Conservation (phyloP, 2,888 invertebrate species). For the Adelognathus sp. region DNA sequence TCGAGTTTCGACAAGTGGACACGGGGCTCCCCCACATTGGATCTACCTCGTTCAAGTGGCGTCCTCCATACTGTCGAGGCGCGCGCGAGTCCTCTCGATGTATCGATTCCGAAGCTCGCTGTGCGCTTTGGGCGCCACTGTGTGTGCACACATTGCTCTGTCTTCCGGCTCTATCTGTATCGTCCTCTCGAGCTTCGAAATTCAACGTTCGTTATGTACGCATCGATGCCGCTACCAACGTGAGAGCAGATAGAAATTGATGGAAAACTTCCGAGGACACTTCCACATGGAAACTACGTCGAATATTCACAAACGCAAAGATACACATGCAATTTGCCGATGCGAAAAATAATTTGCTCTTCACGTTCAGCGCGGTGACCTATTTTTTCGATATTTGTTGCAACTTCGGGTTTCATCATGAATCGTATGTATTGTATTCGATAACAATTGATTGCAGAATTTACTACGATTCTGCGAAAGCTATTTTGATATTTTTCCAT, state of each 20-base stretch:
- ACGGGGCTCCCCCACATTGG: conserved; percentile 48
- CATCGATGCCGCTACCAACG: conserved; percentile 26
- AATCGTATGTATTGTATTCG: too few relatives aligned
- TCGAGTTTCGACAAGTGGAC: conserved; percentile 55
- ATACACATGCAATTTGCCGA: too few relatives aligned
- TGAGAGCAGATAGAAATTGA: conserved; percentile 28
- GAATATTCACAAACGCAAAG: too few relatives aligned
- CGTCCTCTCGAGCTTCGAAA: conserved; percentile 42
- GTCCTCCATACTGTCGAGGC: conserved; percentile 53
- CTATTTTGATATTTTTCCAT: too few relatives aligned
- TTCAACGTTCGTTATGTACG: conserved; percentile 58
- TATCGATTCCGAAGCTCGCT: conserved; percentile 54
- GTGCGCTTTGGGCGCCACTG: background rate
- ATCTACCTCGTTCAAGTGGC: conserved; percentile 58
- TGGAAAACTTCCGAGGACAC: background rate
- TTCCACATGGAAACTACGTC: too few relatives aligned
- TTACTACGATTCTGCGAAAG: too few relatives aligned
- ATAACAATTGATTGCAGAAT: too few relatives aligned
- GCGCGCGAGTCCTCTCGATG: conserved; percentile 61
- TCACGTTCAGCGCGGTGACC: conserved; percentile 39
- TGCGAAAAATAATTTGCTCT: conserved; percentile 35
- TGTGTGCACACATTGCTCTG: background rate
- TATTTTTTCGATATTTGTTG: too few relatives aligned
- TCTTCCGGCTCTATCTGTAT: conserved; percentile 5
- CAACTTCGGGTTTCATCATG: too few relatives aligned